Evolutionary conservation across 2,113 vertebrate genomes (phyloP), one percentile per base, ranked within the genome.

Genomic region (Danio rerio): DNA sequence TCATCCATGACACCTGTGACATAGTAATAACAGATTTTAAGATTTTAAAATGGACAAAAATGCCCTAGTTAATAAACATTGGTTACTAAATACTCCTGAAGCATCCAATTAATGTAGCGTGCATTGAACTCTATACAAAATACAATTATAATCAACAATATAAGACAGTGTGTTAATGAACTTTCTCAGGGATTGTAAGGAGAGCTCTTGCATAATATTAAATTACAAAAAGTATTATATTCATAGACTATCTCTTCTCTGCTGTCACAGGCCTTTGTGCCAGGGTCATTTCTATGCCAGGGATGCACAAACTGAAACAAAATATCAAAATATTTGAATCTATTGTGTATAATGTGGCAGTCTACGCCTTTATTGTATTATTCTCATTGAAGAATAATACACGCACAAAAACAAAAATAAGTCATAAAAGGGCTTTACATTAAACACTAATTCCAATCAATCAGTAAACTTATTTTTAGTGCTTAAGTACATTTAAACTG

Each of bases 1-100:
- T 99, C 98, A 94, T 99, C 98, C 98, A 99, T 99, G 96, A 98
- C 97, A 98, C 96, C 98, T 99, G 88, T 7, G 90, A 42, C 52
- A 89, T 75, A 84, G 83, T 78, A 90, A 86, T 80, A 53, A 81
- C 16, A 73, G 45, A 83, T 40, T 58, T 66, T 21, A 4, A 65
- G 7, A 76, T 62, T 58, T 16, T 18, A 5, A 8, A 53, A 73
- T 43, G 7, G 50, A 70, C 15, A 52, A 55, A 47, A 5, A 1
- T 40, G 55, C 18, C 9, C 40, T 15, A 4, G 1, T n/a, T n/a
- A n/a, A n/a, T 20, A 2, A 53, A 13, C 31, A 21, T 61, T 47
- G 21, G 9, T 8, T 47, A 8, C 31, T 43, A 1, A 74, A 47
- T 3, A 75, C 21, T 56, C 21, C 71, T 5, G 16, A 72, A 58